A percentile compares a stretch with the other conserved stretches of the same genome.
phyloP scores from a whole-genome alignment of 2,113 vertebrate genomes.

The human region GRCh38 chr22:37541501-37542000 shows the following conservation, averaged over 20 bases:
- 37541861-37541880: neutral
- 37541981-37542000: constrained; percentile 39
- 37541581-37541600: neutral
- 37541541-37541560: too few species aligned
- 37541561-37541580: too few species aligned
- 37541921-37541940: constrained; percentile 33
- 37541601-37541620: neutral
- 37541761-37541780: neutral
- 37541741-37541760: accelerated
- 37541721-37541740: neutral
- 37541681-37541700: neutral
- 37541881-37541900: neutral
- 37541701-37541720: neutral
- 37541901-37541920: constrained; percentile 11
- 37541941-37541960: neutral
- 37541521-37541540: too few species aligned
- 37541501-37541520: too few species aligned
- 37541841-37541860: neutral
- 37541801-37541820: neutral
- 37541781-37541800: neutral
- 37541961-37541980: neutral
- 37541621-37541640: neutral
- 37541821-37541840: neutral
- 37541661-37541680: accelerated
- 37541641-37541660: neutral